phyloP scores from a whole-genome alignment of 2,797 vertebrate genomes.

The Orestias chungarensis region DNA sequence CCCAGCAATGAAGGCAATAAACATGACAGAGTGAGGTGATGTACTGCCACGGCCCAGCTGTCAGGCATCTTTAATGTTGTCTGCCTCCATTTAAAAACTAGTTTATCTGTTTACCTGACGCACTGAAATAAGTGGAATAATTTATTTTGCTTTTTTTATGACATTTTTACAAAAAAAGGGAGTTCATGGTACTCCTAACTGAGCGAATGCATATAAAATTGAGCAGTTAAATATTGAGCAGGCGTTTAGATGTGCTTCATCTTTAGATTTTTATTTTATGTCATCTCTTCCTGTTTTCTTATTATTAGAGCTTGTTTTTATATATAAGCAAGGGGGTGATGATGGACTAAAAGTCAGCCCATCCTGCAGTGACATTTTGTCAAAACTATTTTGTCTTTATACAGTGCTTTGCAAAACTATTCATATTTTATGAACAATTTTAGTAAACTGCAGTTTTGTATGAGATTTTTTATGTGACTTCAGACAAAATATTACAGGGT shows the following conservation, averaged over 20 bases:
- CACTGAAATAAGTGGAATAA: constrained; percentile 59
- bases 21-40: constrained; percentile 75
- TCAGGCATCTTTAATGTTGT: constrained; percentile 74
- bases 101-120: constrained; percentile 71
- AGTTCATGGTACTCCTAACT: constrained; percentile 19
- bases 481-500: too few relatives aligned
- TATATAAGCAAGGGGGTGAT: not conserved
- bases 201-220: constrained; percentile 29
- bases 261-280: constrained; percentile 10
- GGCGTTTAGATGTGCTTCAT: constrained; percentile 7
- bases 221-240: not conserved
- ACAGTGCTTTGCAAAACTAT: not conserved
- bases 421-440: not conserved
- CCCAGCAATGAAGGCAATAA: constrained; percentile 77
- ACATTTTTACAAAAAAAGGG: constrained; percentile 11
- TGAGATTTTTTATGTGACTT: not conserved
- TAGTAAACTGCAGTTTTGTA: not conserved
- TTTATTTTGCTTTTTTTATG: constrained; percentile 44
- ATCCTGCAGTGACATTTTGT: not conserved
- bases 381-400: not conserved
- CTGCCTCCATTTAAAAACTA: constrained; percentile 66
- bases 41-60: constrained; percentile 71
- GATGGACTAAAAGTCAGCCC: not conserved
- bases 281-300: constrained; percentile 5
- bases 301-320: not conserved